Base-by-base conservation (phyloP, 2,113 vertebrate genomes). In the Neodontobutis hainanensis region DNA sequence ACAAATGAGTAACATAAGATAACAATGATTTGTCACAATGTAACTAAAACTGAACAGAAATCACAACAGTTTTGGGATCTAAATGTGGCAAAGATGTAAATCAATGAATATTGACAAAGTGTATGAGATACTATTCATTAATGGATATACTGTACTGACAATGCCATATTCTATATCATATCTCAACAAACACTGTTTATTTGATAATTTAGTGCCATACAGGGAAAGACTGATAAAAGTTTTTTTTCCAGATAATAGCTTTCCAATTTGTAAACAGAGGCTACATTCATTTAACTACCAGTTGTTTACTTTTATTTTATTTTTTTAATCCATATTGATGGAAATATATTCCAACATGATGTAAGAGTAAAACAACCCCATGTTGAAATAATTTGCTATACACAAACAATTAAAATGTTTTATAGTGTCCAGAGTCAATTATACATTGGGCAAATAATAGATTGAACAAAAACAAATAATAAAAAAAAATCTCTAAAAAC, bases 1-100 rank as follows among this genome's bases (percentile, higher is more conserved):
- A 78, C 38, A n/a, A 73, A 81, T 52, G 40, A 68, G 70, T 78
- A 75, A 14, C 51, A 19, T 61, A 34, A 11, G 40, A 78, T n/a
- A n/a, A n/a, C n/a, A n/a, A n/a, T 62, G 81, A 78, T 87, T 77
- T 80, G 78, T 86, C 83, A 89, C 64, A 73, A 73, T 68, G 56
- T 56, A 71, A 72, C 68, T 3, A 40, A 60, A 58, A 66, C 51
- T 55, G 55, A 83, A 77, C 19, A 75, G 58, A 65, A 85, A 45
- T 61, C 72, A 81, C 57, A 61, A 81, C 48, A 58, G 15, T 34
- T 81, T 77, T 63, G 48, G 55, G 75, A 84, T 78, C 50, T 69
- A 81, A 59, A 80, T 68, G 74, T 77, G 68, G 65, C 68, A 71
- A 77, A 52, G 27, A 57, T 68, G 58, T 69, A 27, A 61, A 78